Evolutionary conservation across 2,888 invertebrate species (phyloP), one percentile per base, ranked within the genome.

Genomic region (Trachelus stipa): DNA sequence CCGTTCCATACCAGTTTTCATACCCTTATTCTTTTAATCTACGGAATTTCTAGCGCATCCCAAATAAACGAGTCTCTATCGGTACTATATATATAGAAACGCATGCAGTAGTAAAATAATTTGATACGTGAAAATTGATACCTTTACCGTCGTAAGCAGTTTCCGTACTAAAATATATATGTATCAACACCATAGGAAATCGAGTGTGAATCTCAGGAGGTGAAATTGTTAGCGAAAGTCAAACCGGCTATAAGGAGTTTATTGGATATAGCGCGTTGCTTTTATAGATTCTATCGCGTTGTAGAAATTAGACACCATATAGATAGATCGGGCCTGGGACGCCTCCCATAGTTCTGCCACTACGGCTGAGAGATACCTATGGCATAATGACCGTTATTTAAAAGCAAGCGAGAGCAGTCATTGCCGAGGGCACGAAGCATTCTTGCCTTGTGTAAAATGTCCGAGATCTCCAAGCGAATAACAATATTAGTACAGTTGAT

Each of bases 331-430:
- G 80, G 78, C 75, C 79, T 74, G 74, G 69, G 34, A 76, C 31
- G 77, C 40, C 73, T 73, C 77, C n/a, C 69, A 56, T 77, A 76
- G 76, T 81, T 75, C 82, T 23, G 74, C 78, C 23, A 34, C 73
- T 34, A 30, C 34, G 73, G 34, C 79, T 74, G 80, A 82, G 79
- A 75, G 81, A 80, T 83, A 81, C 76, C 80, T 82, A 77, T 80
- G 82, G 84, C 80, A 79, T 88, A 88, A 88, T 85, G 85, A 87
- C 85, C 83, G 86, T 88, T 87, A 88, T 87, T 88, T 88, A 86
- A 87, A 87, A 86, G 81, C 81, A 73, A 81, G 77, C 79, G 79
- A 82, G 84, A 82, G 79, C 79, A 81, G 76, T 80, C 81, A 79
- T 85, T 76, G 83, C 82, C 83, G 82, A 82, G 82, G 84, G 84